Evolutionary conservation across 1,140 invertebrate genomes (phyloP), one percentile per base, ranked within the genome.

Genomic region (Macrotrachela quadricornifera): DNA sequence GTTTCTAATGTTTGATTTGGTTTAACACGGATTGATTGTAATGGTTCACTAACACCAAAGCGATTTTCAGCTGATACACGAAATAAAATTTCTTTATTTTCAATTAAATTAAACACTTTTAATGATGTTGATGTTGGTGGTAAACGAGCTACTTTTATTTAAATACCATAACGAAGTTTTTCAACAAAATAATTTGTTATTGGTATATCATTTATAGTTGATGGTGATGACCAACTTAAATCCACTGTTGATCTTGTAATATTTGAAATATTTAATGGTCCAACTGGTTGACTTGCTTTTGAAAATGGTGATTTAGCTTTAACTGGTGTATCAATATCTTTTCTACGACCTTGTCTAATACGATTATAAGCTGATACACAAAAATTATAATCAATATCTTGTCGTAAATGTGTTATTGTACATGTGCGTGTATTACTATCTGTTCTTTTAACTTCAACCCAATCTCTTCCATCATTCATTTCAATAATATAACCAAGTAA

Each of bases 171-270:
- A 11, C 79, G 77, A 57, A 82, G 80, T 72, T 86, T 91, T 67
- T 99, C 92, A 6, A 97, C 81, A 49, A 95, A 78, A 66, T 97
- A 97, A 67, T 96, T 96, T 16, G 85, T 90, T 58, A 99, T 80
- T 11, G 87, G 84, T 51, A 83, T 85, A 44, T 91, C 91, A 70
- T 96, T 88, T 64, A 94, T 87, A 60, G 97, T 90, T 63, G 90
- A 64, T 38, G 90, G 87, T 59, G 85, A 79, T 68, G 80, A 83
- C 91, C 92, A 97, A 1, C 80, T 79, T 1, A 97, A 72, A 62
- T 92, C 92, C 64, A 83, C 87, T 15, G 86, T 85, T 66, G 95
- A 87, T 64, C 85, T 83, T 14, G 82, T 88, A 15, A 96, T 80
- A 65, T 95, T 86, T 4, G 79, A 74, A 38, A 95, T 84, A 69